Conservation (phyloP, 2,113 vertebrate genomes). For the Odobenus rosmarus region DNA sequence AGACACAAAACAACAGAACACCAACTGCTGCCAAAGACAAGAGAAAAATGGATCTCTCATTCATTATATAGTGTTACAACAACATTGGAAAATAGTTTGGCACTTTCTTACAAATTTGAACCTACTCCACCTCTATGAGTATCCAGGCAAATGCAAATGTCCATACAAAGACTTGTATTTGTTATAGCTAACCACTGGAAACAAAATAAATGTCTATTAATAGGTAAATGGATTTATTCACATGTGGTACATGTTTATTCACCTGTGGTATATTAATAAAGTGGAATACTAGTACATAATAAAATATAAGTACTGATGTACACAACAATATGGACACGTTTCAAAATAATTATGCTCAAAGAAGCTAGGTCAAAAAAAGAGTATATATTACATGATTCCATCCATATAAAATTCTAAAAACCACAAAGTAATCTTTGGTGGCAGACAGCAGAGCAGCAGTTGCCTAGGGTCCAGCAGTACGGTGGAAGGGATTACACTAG, state of each 20-base stretch:
- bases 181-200: background rate
- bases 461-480: background rate
- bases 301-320: background rate
- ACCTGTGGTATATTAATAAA: background rate
- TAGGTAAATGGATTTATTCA: background rate
- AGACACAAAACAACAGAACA: background rate
- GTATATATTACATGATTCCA: background rate
- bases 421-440: background rate
- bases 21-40: background rate
- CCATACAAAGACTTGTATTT: background rate
- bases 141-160: background rate
- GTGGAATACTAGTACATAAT: background rate
- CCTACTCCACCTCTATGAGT: background rate
- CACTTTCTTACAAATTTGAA: background rate
- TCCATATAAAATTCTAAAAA: constrained; percentile 13
- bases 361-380: background rate
- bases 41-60: background rate
- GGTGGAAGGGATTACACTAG: background rate
- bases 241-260: background rate
- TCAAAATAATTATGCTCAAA: background rate
- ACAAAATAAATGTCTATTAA: background rate
- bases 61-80: background rate
- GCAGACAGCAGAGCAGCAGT: background rate
- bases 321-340: background rate
- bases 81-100: background rate